A percentile compares a stretch with the other conserved stretches of the same genome.
Conservation (phyloP, 2,888 invertebrate species). For the Gasteruption jaculator region DNA sequence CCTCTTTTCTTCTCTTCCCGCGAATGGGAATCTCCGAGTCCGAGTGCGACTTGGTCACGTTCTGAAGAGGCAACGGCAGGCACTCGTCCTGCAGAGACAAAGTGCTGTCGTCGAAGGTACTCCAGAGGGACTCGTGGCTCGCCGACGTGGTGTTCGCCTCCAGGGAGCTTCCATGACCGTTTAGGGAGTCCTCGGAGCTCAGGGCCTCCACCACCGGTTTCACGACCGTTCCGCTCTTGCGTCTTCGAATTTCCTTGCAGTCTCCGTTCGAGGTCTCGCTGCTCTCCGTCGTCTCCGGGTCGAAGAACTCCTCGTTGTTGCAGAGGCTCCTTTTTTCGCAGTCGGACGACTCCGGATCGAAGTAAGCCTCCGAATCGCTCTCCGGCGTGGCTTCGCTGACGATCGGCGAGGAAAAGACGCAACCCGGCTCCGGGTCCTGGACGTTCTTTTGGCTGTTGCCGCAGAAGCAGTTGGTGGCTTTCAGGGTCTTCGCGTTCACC, state of each 20-base stretch:
- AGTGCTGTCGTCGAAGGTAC: conserved; percentile 43
- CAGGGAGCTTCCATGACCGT: conserved; percentile 35
- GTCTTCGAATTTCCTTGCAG: conserved; percentile 11
- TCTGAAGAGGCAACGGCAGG: conserved; percentile 13
- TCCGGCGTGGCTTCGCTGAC: conserved; percentile 40
- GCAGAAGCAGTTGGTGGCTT: conserved; percentile 47
- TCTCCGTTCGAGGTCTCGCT: conserved; percentile 28
- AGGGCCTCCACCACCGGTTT: conserved; percentile 5
- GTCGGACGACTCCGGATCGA: conserved; percentile 43
- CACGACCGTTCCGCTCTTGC: conserved; percentile 15
- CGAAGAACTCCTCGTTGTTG: conserved; percentile 30
- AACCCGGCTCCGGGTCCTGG: conserved; percentile 51
- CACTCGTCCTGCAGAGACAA: conserved; percentile 39
- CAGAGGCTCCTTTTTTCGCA: conserved; percentile 32
- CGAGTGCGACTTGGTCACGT: conserved; percentile 35
- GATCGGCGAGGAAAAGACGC: conserved; percentile 53
- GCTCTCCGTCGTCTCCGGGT: conserved; percentile 32
- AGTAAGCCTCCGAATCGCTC: conserved; percentile 52
- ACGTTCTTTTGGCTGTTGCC: conserved; percentile 53
- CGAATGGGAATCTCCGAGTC: conserved; percentile 34
- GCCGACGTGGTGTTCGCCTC: conserved; percentile 43
- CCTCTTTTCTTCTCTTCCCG: conserved; percentile 8
- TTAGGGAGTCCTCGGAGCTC: conserved; percentile 36
- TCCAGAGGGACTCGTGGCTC: conserved; percentile 44
- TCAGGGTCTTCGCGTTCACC: conserved; percentile 40